Base-by-base conservation (phyloP, 2,888 invertebrate genomes). In the Syrphus vitripennis region DNA sequence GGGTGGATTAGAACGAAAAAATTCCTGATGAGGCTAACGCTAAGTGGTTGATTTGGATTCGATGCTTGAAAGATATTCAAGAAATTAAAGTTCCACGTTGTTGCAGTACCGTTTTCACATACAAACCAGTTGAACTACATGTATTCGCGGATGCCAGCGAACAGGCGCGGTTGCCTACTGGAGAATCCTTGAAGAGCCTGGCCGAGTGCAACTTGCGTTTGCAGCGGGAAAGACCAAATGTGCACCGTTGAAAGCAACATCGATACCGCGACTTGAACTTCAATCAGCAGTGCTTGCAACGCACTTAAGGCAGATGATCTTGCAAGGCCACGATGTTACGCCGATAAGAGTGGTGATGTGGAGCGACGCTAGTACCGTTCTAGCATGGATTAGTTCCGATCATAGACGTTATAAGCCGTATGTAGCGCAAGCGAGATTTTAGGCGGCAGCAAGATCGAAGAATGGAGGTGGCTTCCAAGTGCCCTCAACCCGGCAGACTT, bases 371-470 rank as follows among this genome's bases (percentile, higher is more conserved):
- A 29, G 45, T 6, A 82, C 72, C 0, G 67, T 87, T 9, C 29
- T 89, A n/a, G 55, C 76, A 29, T 89, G 88, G 88, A 74, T 89
- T 19, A 50, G 77, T 55, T 88, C 88, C 5, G 87, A 88, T 31
- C 83, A 87, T 7, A 69, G 89, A 67, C 77, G 76, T 26, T 87
- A 88, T 45, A 80, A 80, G 29, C 74, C 76, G 3, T 86, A 53
- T 10, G 72, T 77, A n/a, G 76, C 81, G 2, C 72, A 29, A 59
- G 59, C 14, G 70, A 87, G 48, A 82, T 82, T 34, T 40, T 80
- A 26, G 65, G 24, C 7, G 61, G 19, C 19, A 48, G 55, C 29
- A 40, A 61, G 24, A 34, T 74, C 16, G 74, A 86, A 19, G 81
- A 89, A 21, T 89, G 88, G 84, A 78, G 76, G 24, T 89, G 88